phyloP scores from a whole-genome alignment of 2,888 invertebrate species.

The Synergus japonicus region DNA sequence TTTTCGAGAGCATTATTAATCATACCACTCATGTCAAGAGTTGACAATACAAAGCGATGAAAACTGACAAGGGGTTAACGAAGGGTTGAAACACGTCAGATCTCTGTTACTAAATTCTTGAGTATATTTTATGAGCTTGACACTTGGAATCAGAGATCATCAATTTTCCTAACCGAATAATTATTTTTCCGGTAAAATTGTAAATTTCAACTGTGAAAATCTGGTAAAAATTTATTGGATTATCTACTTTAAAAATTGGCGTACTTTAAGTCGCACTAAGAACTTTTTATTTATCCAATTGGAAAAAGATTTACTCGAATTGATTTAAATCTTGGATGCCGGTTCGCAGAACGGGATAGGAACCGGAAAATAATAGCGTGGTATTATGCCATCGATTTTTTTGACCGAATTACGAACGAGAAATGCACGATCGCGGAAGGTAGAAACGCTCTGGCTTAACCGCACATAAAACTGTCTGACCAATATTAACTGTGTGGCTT shows the following conservation, averaged over 20 bases:
- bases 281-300: not conserved
- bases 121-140: not conserved
- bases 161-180: not conserved
- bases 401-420: constrained; percentile 42
- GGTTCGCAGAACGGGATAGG: constrained; percentile 10
- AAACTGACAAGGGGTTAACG: constrained; percentile 1
- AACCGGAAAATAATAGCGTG: constrained; percentile 56
- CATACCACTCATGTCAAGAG: not conserved
- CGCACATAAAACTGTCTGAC: constrained; percentile 62
- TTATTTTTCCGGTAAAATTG: not conserved
- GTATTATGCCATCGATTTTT: constrained; percentile 57
- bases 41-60: constrained; percentile 1
- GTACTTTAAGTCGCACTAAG: not conserved
- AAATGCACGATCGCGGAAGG: constrained; percentile 42
- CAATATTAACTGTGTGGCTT: constrained; percentile 59
- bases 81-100: not conserved
- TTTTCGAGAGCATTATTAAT: constrained; percentile 4
- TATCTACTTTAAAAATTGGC: not conserved
- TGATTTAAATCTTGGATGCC: not conserved
- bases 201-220: not conserved
- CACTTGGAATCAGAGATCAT: not conserved
- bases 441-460: constrained; percentile 50
- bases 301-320: not conserved
- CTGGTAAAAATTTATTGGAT: not conserved
- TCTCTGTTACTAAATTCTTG: not conserved